Percentiles rank a stretch among this genome's conserved stretches.
These are phyloP conservation scores for Acleris emargana DNA, from an alignment of 2,888 invertebrate genomes.

Conservation along the genomic window DNA sequence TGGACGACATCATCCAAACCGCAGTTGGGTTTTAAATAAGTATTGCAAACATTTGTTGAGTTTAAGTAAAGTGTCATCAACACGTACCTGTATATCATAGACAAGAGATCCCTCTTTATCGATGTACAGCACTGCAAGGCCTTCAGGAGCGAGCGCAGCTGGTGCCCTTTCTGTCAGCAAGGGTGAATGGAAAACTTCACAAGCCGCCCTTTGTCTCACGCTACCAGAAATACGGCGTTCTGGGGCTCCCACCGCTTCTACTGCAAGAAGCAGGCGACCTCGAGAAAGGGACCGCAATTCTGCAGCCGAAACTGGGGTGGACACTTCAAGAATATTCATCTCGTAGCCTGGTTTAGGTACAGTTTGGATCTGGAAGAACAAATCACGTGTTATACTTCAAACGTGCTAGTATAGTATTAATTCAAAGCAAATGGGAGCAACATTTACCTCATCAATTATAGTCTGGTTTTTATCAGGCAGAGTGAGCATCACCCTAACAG, in stretches of 20 bases:
- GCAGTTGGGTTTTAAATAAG: no score
- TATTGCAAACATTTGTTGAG: no score
- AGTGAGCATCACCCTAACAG: constrained; percentile 87
- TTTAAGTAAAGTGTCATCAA: neutral
- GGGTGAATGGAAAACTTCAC: constrained; percentile 91
- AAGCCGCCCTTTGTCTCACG: constrained; percentile 89
- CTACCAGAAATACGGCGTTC: constrained; percentile 87
- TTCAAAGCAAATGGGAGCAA: neutral
- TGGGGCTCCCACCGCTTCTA: constrained; percentile 88
- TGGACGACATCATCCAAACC: no score
- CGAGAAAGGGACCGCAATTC: constrained; percentile 90
- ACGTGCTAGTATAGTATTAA: neutral
- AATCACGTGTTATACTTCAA: neutral
- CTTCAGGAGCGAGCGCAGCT: constrained; percentile 80
- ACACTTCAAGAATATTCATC: constrained; percentile 90
- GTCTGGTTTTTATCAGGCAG: constrained; percentile 88
- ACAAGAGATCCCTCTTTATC: constrained; percentile 90
- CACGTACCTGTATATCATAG: constrained; percentile 87
- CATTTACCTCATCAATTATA: constrained; percentile 87
- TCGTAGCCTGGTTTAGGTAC: constrained; percentile 90
- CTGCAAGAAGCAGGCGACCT: constrained; percentile 88
- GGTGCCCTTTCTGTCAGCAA: constrained; percentile 81
- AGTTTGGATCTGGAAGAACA: constrained; percentile 77
- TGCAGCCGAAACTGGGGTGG: constrained; percentile 89
- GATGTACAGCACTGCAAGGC: constrained; percentile 90